These are phyloP conservation scores for Sarcophaga variegata DNA, from an alignment of 2,888 invertebrate species.

Conservation along the genomic window DNA sequence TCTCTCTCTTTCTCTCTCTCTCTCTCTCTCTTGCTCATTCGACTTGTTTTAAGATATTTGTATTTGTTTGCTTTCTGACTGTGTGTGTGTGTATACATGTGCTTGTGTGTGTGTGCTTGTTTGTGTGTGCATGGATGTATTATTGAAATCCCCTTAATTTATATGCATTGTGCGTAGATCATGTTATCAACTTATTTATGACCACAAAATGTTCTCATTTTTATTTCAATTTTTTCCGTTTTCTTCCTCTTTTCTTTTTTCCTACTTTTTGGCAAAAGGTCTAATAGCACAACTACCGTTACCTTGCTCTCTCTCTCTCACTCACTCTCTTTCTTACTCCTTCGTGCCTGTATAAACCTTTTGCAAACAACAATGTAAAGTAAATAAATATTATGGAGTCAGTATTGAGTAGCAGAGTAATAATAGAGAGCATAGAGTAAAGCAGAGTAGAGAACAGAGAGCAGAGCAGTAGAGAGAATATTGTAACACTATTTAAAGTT, in stretches of 20 bases:
- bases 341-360: neutral
- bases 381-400: neutral
- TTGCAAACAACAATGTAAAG: neutral
- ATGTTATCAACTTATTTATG: constrained; percentile 73
- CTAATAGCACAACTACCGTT: neutral
- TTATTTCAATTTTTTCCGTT: constrained; percentile 14
- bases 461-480: neutral
- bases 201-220: constrained; percentile 62
- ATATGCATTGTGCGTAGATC: constrained; percentile 71
- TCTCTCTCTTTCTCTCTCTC: no score
- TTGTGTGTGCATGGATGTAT: neutral
- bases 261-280: neutral
- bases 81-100: neutral
- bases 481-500: constrained; percentile 58
- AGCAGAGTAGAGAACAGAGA: neutral
- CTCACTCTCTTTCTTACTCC: neutral
- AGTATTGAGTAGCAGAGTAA: neutral
- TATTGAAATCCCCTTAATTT: constrained; percentile 64
- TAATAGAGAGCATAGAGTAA: neutral
- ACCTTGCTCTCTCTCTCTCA: neutral
- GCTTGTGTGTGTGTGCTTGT: neutral
- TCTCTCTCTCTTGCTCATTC: neutral
- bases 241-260: neutral
- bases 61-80: no score
- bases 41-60: neutral